phyloP scores from a whole-genome alignment of 2,113 vertebrate species.

The Verasper variegatus region DNA sequence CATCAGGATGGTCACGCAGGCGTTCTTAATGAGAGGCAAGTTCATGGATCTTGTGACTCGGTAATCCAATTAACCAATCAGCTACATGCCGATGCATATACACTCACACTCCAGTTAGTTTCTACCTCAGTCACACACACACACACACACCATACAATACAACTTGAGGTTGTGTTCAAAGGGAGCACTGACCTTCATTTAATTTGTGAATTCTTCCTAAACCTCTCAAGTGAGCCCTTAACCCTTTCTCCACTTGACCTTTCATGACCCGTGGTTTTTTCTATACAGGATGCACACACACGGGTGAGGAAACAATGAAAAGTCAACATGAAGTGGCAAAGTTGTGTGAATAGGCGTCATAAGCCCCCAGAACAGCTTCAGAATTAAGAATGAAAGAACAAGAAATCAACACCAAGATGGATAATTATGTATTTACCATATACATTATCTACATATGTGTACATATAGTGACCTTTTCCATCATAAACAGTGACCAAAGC shows the following conservation, averaged over 20 bases:
- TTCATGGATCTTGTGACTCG: constrained; percentile 72
- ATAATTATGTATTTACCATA: too few relatives aligned
- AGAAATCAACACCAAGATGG: not conserved
- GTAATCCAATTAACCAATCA: constrained; percentile 80
- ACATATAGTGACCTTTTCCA: too few relatives aligned
- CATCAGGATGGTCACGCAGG: constrained; percentile 27
- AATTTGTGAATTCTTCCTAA: constrained; percentile 14
- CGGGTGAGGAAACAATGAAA: not conserved
- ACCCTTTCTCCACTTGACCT: constrained; percentile 24
- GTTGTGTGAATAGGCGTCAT: too few relatives aligned
- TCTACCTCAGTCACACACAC: constrained; percentile 15
- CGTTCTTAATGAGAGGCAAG: constrained; percentile 35
- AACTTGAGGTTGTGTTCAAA: constrained; percentile 15
- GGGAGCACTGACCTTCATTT: constrained; percentile 19
- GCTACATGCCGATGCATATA: constrained; percentile 51
- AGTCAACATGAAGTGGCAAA: not conserved
- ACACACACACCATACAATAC: not conserved
- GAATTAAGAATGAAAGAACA: too few relatives aligned
- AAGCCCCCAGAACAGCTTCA: too few relatives aligned
- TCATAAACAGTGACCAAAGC: too few relatives aligned
- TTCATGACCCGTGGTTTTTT: not conserved
- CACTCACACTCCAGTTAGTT: constrained; percentile 45
- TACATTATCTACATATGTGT: too few relatives aligned
- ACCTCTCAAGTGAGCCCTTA: not conserved
- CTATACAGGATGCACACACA: not conserved